Conservation (phyloP, 2,797 vertebrate species). For the Pseudochirops corinnae region DNA sequence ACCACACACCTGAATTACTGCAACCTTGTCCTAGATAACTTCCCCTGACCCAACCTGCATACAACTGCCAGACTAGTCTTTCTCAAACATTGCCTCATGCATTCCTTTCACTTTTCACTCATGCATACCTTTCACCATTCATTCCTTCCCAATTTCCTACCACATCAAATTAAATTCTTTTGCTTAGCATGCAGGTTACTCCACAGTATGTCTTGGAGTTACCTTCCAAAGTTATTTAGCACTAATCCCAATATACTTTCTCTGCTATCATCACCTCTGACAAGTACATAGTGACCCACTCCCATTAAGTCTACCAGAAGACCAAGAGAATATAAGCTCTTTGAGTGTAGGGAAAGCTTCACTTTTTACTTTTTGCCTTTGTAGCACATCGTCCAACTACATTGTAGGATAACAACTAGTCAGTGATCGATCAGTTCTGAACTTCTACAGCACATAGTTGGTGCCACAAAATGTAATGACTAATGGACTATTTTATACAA, state of each 20-base stretch:
- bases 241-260: not conserved
- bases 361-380: not conserved
- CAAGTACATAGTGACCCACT: not conserved
- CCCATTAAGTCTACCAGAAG: not conserved
- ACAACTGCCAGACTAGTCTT: not conserved
- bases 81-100: not conserved
- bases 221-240: not conserved
- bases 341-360: not conserved
- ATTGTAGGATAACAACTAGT: not conserved
- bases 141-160: not conserved
- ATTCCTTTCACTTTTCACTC: not conserved
- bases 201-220: not conserved
- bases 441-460: not conserved
- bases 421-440: not conserved
- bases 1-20: slow-evolving; percentile 37
- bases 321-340: not conserved
- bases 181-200: not conserved
- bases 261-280: not conserved
- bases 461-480: not conserved
- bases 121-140: not conserved
- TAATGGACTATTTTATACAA: not conserved
- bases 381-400: not conserved
- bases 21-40: not conserved
- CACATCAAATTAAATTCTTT: slow-evolving; percentile 29
- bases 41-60: not conserved